Evolutionary conservation across 1,140 invertebrate genomes (phyloP).

Genomic region (Drosophila ficusphila): DNA sequence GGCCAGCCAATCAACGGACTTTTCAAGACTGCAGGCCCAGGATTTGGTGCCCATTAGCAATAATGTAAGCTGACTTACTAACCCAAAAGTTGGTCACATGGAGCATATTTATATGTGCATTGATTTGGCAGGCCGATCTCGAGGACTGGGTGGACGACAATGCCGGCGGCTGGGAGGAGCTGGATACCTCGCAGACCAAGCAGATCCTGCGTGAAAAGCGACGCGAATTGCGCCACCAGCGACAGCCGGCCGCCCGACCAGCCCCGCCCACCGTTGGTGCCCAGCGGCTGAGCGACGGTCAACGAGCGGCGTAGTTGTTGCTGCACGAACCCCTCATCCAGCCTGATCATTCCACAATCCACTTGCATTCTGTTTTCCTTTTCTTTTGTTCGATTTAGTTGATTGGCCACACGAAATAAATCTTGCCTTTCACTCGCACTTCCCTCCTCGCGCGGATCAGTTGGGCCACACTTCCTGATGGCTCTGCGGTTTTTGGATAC

Average conservation of each 20-base stretch:
- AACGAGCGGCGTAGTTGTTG: constrained; percentile 56
- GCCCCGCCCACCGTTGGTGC: constrained; percentile 60
- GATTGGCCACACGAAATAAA: constrained; percentile 57
- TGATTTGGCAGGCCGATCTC: constrained; percentile 68
- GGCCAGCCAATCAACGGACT: constrained; percentile 37
- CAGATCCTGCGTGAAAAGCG: constrained; percentile 81
- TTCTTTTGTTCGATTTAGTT: constrained; percentile 42
- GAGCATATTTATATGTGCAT: not conserved
- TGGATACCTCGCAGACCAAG: constrained; percentile 81
- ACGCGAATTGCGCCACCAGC: constrained; percentile 74
- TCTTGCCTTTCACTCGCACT: constrained; percentile 57
- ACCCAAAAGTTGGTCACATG: not conserved
- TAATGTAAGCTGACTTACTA: constrained; percentile 63
- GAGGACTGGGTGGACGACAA: constrained; percentile 83
- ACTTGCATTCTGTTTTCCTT: constrained; percentile 5
- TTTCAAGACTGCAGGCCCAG: constrained; percentile 79
- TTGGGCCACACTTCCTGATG: constrained; percentile 50
- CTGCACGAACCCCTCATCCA: not conserved
- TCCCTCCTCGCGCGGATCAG: constrained; percentile 29
- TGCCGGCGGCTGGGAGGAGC: constrained; percentile 80
- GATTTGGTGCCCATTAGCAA: constrained; percentile 73
- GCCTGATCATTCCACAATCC: constrained; percentile 10
- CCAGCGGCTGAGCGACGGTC: constrained; percentile 59
- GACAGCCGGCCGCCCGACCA: constrained; percentile 42
- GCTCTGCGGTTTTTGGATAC: constrained; percentile 45